phyloP scores from a whole-genome alignment of 1,140 invertebrate species.

The Euwallacea similis region DNA sequence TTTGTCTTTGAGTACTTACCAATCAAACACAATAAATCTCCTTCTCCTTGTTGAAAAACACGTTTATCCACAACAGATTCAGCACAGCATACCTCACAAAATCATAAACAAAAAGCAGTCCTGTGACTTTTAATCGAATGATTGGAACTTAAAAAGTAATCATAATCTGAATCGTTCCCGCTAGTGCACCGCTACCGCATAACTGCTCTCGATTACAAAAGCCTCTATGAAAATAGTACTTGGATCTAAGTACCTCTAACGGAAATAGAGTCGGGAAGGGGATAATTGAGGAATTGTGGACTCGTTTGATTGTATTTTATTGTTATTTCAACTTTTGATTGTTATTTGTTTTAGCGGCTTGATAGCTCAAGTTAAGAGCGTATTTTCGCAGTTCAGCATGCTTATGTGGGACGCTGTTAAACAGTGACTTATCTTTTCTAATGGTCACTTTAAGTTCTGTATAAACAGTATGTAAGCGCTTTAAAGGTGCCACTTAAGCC shows the following conservation, averaged over 20 bases:
- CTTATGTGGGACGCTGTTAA: no score
- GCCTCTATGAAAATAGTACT: not conserved
- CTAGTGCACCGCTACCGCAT: not conserved
- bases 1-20: no score
- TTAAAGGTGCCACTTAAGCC: no score
- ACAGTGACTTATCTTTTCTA: no score
- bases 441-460: no score
- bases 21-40: not conserved
- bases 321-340: slow-evolving; percentile 7
- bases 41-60: not conserved
- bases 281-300: slow-evolving; percentile 10
- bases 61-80: not conserved
- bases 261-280: slow-evolving; percentile 13
- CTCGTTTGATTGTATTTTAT: slow-evolving; percentile 7
- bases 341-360: not conserved
- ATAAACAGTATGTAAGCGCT: no score
- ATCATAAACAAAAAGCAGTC: slow-evolving; percentile 1
- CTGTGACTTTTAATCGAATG: not conserved
- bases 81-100: not conserved
- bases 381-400: no score
- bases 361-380: no score
- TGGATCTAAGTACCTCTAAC: slow-evolving; percentile 3
- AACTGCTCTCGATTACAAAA: slow-evolving; percentile 3
- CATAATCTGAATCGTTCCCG: not conserved
- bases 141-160: not conserved